Conservation (phyloP, 2,113 vertebrate genomes). For the Accipiter virgatus region DNA sequence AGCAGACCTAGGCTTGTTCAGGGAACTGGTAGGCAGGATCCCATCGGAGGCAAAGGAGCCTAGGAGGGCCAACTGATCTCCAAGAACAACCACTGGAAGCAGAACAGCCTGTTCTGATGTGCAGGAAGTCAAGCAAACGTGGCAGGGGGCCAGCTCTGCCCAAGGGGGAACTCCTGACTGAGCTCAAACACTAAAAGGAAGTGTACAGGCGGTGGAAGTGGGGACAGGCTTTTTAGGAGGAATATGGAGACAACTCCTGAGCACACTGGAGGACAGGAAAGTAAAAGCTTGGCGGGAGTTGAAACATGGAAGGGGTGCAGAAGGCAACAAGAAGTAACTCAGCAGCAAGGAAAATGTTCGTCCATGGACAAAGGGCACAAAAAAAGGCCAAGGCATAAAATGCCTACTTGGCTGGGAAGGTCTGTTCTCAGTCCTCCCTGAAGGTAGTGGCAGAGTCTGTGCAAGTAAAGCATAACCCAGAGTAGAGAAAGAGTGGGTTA, state of each 20-base stretch:
- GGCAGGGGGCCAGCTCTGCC: background rate
- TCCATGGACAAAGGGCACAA: background rate
- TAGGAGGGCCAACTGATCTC: background rate
- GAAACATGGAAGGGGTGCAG: background rate
- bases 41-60: background rate
- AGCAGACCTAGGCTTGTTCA: background rate
- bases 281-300: background rate
- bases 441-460: background rate
- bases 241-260: background rate
- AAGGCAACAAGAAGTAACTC: background rate
- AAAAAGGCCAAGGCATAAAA: background rate
- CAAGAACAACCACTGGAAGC: background rate
- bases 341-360: background rate
- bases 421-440: background rate
- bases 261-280: background rate
- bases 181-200: slow-evolving; percentile 12
- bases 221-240: background rate
- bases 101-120: background rate
- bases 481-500: background rate
- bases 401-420: background rate
- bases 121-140: background rate
- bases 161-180: slow-evolving; percentile 28
- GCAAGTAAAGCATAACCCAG: background rate
- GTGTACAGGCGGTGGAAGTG: background rate
- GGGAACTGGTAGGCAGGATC: background rate